Conservation (phyloP, 2,888 invertebrate genomes). For the Odiellus spinosus region DNA sequence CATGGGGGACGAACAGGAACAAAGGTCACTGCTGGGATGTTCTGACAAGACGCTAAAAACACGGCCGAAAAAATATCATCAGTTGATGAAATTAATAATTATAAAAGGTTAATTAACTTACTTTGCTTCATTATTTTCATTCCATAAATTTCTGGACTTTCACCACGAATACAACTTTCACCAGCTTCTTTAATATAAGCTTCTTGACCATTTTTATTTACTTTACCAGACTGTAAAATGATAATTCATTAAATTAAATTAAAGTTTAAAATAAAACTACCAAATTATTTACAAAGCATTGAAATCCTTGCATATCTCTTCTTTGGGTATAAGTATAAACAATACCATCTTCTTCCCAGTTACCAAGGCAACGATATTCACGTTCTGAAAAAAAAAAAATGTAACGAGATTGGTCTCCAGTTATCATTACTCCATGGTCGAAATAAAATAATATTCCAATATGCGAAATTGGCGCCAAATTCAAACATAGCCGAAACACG, state of each 20-base stretch:
- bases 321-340: constrained; percentile 48
- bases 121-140: constrained; percentile 40
- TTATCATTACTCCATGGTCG: background rate
- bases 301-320: constrained; percentile 41
- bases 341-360: constrained; percentile 44
- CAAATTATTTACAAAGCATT: constrained; percentile 55
- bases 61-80: background rate
- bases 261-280: constrained; percentile 26
- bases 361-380: constrained; percentile 46
- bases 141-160: constrained; percentile 41
- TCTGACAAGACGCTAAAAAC: constrained; percentile 14
- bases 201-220: constrained; percentile 39
- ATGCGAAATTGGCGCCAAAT: too few relatives aligned
- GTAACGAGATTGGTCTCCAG: background rate
- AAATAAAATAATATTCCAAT: background rate
- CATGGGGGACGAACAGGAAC: constrained; percentile 17
- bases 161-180: constrained; percentile 43
- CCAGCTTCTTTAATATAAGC: constrained; percentile 51
- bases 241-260: background rate
- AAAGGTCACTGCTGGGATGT: constrained; percentile 16
- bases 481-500: too few relatives aligned
- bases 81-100: background rate
- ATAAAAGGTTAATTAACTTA: constrained; percentile 12
- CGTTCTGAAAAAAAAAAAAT: constrained; percentile 34
- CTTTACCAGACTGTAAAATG: constrained; percentile 28